phyloP scores from a whole-genome alignment of 35 echinoderm and acorn worm species.

The Anneissia japonica region DNA sequence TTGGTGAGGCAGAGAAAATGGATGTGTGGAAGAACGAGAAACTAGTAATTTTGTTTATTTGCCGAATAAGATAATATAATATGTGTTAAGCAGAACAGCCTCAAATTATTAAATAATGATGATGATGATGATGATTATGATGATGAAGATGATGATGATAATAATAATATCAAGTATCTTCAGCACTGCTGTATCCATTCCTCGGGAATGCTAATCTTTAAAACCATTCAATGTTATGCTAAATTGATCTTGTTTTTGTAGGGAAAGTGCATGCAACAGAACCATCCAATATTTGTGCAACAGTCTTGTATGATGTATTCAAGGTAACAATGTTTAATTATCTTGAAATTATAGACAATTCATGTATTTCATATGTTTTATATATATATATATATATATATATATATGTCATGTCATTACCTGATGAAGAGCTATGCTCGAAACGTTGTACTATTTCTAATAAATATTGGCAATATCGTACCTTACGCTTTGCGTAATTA shows the following conservation, averaged over 20 bases:
- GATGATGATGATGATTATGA: constrained; percentile 1
- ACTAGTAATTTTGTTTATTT: too few species aligned
- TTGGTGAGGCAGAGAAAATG: too few species aligned
- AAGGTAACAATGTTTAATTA: constrained; percentile 41
- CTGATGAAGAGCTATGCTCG: too few species aligned
- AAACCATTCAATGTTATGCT: neutral
- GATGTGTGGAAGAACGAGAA: too few species aligned
- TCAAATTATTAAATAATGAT: neutral
- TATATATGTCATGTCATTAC: too few species aligned
- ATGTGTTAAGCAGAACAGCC: neutral
- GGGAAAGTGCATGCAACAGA: constrained; percentile 85
- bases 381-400: too few species aligned
- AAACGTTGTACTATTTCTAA: too few species aligned
- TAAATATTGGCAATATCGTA: too few species aligned
- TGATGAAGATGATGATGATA: neutral
- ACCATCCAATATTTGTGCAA: constrained; percentile 62
- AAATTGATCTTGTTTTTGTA: constrained; percentile 11
- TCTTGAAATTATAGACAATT: too few species aligned
- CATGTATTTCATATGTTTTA: too few species aligned
- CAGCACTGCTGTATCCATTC: neutral
- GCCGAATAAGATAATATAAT: neutral
- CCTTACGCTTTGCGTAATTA: too few species aligned
- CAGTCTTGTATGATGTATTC: constrained; percentile 73
- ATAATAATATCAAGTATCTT: neutral
- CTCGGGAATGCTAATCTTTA: neutral